These are phyloP conservation scores for Amaurobius ferox DNA, from an alignment of 2,888 invertebrate genomes.

Conservation along the genomic window DNA sequence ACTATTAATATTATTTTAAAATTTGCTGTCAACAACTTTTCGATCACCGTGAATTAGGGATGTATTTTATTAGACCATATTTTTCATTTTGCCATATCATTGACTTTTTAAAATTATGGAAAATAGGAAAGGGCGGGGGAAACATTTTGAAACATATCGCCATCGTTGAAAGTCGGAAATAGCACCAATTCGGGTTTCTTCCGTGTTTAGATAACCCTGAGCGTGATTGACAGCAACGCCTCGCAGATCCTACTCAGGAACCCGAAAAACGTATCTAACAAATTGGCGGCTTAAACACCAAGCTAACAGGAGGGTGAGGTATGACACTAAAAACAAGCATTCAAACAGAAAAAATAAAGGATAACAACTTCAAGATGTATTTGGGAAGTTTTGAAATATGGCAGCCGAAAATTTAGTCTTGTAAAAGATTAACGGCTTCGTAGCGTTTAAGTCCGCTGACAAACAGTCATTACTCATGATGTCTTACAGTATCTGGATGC, in stretches of 20 bases:
- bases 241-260: neutral
- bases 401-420: neutral
- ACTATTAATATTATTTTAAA: no score
- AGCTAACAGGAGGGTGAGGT: neutral
- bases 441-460: neutral
- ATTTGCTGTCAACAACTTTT: no score
- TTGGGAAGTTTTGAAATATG: neutral
- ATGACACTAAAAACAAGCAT: constrained; percentile 1
- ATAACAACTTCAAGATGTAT: constrained; percentile 14
- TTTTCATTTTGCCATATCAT: neutral
- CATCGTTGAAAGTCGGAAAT: constrained; percentile 13
- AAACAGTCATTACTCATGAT: neutral
- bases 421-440: neutral
- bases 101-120: neutral
- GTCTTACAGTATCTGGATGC: neutral
- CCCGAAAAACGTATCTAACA: constrained; percentile 1
- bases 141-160: neutral
- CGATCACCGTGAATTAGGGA: no score
- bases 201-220: constrained; percentile 63
- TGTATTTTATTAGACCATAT: no score
- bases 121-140: neutral
- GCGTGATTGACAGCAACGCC: constrained; percentile 50
- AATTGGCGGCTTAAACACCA: constrained; percentile 6
- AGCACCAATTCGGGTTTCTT: constrained; percentile 24
- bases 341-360: neutral